Base-by-base conservation (phyloP, 1,140 invertebrate species). In the Drosophila kurseongensis region DNA sequence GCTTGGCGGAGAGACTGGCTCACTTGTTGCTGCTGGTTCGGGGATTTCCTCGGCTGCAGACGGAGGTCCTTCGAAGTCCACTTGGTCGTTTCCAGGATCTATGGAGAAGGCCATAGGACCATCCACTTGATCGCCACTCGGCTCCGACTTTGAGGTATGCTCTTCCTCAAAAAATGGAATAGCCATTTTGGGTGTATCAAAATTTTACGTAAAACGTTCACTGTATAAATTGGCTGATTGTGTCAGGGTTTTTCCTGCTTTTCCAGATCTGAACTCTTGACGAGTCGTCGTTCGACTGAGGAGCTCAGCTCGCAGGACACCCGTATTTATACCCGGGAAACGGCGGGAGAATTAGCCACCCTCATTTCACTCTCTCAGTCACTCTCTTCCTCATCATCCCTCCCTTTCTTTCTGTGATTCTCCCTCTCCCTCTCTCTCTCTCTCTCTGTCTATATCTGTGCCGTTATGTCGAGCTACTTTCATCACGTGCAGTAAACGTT, bases 321-420 rank as follows among this genome's bases (percentile, higher is more conserved):
- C 29, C 77, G 83, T 80, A 80, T 88, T 88, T 88, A 88, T 88
- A 88, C 84, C 80, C 84, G 83, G 84, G 84, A 86, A 88, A 66
- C 78, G 44, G 51, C 67, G 47, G 41, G 47, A 59, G 60, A 62
- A 47, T 65, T 57, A 50, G 59, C 67, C 29, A 55, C 54, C 83
- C 72, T 65, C 73, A 65, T 36, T 48, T 61, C 57, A 56, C 50
- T 18, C 68, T 68, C 41, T 40, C 42, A 13, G 5, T 9, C 16
- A 8, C 23, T 57, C 9, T 52, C 41, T 56, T 9, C 36, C 23
- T 16, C 40, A 35, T 32, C 27, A 35, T 59, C 55, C 29, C 55
- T 38, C 45, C 32, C 5, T 42, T 32, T 42, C 45, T 48, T 47
- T 36, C 27, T 27, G 48, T 27, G 27, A 36, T 27, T 48, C 45